Evolutionary conservation across 2,888 invertebrate species (phyloP), one percentile per base, ranked within the genome.

Genomic region (Chaetoderma sp.): DNA sequence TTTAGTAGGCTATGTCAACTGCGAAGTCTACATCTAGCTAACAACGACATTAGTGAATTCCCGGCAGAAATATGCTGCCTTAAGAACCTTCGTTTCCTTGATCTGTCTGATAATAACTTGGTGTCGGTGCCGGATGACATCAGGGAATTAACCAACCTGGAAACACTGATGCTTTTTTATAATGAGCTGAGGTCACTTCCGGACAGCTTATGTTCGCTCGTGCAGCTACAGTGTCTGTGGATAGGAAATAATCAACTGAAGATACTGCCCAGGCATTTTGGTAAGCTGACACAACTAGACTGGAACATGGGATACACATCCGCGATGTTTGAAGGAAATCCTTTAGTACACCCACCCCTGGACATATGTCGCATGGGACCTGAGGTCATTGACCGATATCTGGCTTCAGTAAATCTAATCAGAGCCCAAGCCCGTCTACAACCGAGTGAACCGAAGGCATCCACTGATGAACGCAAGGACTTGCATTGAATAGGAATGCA

Each of bases 71-170:
- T 88, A 36, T 82, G 81, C 62, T 78, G 80, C 13, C 64, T 86
- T 5, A 56, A 70, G 27, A 67, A 74, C 4, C 71, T 88, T 44
- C 78, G 80, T 59, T 85, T 86, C 59, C 77, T 88, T 4, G 87
- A 88, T 63, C 63, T 88, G 36, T 84, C 85, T 62, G 82, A 83
- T 52, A 88, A 88, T 67, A 67, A 70, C 16, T 58, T 87, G 4
- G 60, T 62, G 6, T 42, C 63, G 13, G 49, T 85, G 2, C 85
- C 86, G 1, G 74, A 76, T 6, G 72, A 77, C 45, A 83, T 88
- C 18, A 70, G 71, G 10, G 76, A 79, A n/a, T 70, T 88, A 63
- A 80, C 81, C 36, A 73, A 75, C 27, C 76, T 88, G 3, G 72
- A 78, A 57, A 80, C 84, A 0, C 74, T 88, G 13, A 74, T 87